Conservation (phyloP, 2,113 vertebrate genomes). For the Cephalopterus ornatus region DNA sequence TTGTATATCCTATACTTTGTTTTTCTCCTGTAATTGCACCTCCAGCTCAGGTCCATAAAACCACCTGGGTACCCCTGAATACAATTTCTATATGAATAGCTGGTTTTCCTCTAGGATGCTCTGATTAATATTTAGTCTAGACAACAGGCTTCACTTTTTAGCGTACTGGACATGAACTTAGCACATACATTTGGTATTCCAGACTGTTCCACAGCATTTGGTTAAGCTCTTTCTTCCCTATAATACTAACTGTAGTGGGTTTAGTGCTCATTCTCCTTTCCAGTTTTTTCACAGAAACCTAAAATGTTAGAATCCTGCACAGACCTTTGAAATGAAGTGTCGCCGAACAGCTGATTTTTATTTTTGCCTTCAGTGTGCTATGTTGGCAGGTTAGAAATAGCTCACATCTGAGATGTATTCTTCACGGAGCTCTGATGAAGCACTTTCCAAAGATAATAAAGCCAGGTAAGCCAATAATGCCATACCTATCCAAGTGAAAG, state of each 20-base stretch:
- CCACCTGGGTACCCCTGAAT: neutral
- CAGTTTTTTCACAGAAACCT: neutral
- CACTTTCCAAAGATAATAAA: neutral
- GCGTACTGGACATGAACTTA: neutral
- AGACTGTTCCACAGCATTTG: neutral
- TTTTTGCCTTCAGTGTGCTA: neutral
- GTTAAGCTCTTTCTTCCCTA: neutral
- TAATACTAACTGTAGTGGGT: neutral
- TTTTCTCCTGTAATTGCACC: neutral
- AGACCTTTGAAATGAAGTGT: neutral
- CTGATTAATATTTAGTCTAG: neutral
- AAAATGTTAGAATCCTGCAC: neutral
- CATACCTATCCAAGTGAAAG: constrained; percentile 95
- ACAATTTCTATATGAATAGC: neutral
- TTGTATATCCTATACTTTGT: neutral
- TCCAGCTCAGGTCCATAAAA: neutral
- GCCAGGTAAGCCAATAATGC: neutral
- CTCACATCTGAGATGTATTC: neutral
- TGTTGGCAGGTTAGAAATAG: neutral
- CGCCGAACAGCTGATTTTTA: neutral
- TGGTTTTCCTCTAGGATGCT: neutral
- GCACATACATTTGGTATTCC: neutral
- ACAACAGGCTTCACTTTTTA: neutral
- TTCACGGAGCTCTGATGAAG: neutral
- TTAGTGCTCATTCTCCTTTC: neutral